Conservation (phyloP, 2,888 invertebrate genomes). For the Timema podura region DNA sequence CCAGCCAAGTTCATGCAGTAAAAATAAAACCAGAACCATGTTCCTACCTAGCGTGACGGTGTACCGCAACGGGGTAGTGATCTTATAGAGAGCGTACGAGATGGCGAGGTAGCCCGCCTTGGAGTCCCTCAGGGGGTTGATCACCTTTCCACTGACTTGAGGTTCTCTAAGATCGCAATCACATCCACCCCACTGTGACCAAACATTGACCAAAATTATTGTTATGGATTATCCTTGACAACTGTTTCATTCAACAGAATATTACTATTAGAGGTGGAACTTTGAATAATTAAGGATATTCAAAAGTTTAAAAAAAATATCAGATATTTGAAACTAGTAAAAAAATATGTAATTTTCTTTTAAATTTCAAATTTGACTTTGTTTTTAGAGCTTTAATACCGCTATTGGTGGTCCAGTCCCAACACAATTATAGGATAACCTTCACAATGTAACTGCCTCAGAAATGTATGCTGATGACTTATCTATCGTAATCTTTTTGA, state of each 20-base stretch:
- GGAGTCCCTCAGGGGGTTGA: constrained; percentile 71
- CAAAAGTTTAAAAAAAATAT: background rate
- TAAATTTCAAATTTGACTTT: too few relatives aligned
- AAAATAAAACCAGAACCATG: constrained; percentile 18
- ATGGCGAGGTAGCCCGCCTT: constrained; percentile 86
- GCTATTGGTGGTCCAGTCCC: too few relatives aligned
- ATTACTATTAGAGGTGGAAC: too few relatives aligned
- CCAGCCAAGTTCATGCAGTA: background rate
- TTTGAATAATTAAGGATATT: too few relatives aligned
- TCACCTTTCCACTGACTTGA: constrained; percentile 75
- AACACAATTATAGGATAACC: too few relatives aligned
- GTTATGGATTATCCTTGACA: too few relatives aligned
- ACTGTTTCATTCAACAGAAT: too few relatives aligned
- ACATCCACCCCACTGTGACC: constrained; percentile 87
- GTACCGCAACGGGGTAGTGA: constrained; percentile 86
- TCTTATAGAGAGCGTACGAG: constrained; percentile 88
- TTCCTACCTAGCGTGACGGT: constrained; percentile 80
- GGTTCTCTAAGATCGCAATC: constrained; percentile 66
- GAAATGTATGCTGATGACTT: too few relatives aligned
- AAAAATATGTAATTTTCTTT: background rate
- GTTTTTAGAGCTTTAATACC: too few relatives aligned
- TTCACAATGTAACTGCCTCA: too few relatives aligned
- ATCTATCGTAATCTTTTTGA: too few relatives aligned
- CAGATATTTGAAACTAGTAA: constrained; percentile 11
- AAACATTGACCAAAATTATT: background rate